Evolutionary conservation across 2,888 invertebrate genomes (phyloP).

Genomic region (Chrysolina oricalcia): DNA sequence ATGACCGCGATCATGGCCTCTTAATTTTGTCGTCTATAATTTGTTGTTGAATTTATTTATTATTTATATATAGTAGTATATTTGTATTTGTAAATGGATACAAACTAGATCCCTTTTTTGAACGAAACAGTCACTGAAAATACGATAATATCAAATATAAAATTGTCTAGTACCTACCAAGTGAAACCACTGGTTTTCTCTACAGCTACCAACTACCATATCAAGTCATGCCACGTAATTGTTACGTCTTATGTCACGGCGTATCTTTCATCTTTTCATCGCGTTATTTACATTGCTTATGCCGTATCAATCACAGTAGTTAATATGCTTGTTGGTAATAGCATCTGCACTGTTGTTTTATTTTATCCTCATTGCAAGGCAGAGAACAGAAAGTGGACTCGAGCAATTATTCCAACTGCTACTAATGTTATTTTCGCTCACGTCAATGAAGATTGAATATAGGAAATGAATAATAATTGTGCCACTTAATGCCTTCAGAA

Average conservation of each 20-base stretch:
- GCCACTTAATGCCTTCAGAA: slow-evolving; percentile 7
- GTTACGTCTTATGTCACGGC: not conserved
- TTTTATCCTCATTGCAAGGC: not conserved
- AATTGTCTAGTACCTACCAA: too few relatives aligned
- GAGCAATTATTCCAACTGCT: slow-evolving; percentile 7
- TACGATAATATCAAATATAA: too few relatives aligned
- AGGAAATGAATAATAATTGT: slow-evolving; percentile 21
- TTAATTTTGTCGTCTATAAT: too few relatives aligned
- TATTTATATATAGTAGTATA: too few relatives aligned
- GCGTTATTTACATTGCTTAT: not conserved
- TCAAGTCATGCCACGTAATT: too few relatives aligned
- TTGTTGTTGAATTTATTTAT: too few relatives aligned
- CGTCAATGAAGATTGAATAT: not conserved
- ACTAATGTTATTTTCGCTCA: slow-evolving; percentile 6
- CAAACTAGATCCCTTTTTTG: too few relatives aligned
- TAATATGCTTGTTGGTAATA: not conserved
- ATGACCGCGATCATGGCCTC: too few relatives aligned
- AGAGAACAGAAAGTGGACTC: slow-evolving; percentile 9
- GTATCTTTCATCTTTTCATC: not conserved
- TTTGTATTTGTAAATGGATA: too few relatives aligned
- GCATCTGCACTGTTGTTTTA: not conserved
- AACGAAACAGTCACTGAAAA: too few relatives aligned
- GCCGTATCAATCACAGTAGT: slow-evolving; percentile 3
- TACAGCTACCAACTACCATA: too few relatives aligned
- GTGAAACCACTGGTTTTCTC: too few relatives aligned